These are phyloP conservation scores for Lepus oiostolus DNA, from an alignment of 2,797 vertebrate genomes.

Conservation along the genomic window DNA sequence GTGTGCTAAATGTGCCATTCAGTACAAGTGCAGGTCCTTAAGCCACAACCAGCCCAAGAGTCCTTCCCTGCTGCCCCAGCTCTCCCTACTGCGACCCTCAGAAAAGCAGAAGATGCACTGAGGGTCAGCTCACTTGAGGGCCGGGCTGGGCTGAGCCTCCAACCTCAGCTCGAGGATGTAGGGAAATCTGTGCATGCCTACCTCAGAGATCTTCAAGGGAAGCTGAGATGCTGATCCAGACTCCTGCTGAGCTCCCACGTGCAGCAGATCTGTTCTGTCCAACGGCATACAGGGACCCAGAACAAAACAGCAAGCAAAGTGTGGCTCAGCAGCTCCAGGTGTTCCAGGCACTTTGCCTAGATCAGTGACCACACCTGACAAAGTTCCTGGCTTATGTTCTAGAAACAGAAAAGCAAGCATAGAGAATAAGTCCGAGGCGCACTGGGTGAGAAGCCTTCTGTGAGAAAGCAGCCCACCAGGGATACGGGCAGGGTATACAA, in stretches of 20 bases:
- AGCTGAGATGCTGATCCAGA: not conserved
- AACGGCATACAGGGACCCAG: not conserved
- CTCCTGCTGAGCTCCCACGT: fast-evolving
- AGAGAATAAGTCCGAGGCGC: not conserved
- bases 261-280: not conserved
- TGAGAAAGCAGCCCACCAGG: too few relatives aligned
- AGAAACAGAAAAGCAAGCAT: not conserved
- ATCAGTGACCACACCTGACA: not conserved
- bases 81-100: not conserved
- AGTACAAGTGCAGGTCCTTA: not conserved
- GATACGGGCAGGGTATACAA: not conserved
- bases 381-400: not conserved
- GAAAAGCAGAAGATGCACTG: not conserved
- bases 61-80: not conserved
- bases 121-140: not conserved
- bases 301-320: fast-evolving
- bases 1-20: too few relatives aligned
- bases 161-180: not conserved
- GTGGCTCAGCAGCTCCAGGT: not conserved
- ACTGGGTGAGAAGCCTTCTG: not conserved
- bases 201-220: not conserved
- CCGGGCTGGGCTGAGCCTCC: not conserved
- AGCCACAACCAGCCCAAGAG: not conserved
- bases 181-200: not conserved
- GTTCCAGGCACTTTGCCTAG: not conserved